Evolutionary conservation across 2,113 vertebrate species (phyloP), one percentile per base, ranked within the genome.

Genomic region (Oreotragus oreotragus): DNA sequence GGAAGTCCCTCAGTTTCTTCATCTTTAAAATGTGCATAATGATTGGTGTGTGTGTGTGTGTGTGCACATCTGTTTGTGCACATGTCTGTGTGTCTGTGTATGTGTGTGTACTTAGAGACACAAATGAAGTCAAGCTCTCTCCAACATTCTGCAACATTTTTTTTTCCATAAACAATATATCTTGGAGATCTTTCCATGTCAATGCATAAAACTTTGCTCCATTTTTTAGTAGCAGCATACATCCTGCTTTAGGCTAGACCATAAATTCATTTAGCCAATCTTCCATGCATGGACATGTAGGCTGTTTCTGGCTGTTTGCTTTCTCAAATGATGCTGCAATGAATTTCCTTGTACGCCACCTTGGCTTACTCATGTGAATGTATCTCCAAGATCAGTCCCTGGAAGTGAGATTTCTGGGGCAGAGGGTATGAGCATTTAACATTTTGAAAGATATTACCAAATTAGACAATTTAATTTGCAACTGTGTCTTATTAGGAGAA

Each of bases 401-500:
- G 5, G 84, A 92, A 90, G 84, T n/a, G 64, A 73, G 91, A 33
- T 90, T 85, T 70, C 92, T 80, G 60, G 60, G 55, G 36, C 45
- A 36, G 66, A 60, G 70, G 45, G 16, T 39, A 2, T 14, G 43
- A 55, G 57, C 77, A 33, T 92, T 90, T 43, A 84, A 60, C 55
- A 88, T 39, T 19, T 57, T 0, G 19, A 85, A 77, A 88, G 77
- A 70, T 55, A n/a, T 70, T 33, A 83, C 43, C 55, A 62, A 94
- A 88, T 81, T 12, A 94, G 84, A 80, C 62, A 64, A 66, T 70
- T 96, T 80, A 76, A 88, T 94, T 94, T 94, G 60, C 83, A 89
- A 94, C 89, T 36, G 60, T 86, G 86, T 90, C 86, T 88, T 85
- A 66, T 70, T 93, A 91, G 91, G 57, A 96, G 88, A 90, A 81